Base-by-base conservation (phyloP, 2,888 invertebrate genomes). In the Lordiphosa fenestrarum region DNA sequence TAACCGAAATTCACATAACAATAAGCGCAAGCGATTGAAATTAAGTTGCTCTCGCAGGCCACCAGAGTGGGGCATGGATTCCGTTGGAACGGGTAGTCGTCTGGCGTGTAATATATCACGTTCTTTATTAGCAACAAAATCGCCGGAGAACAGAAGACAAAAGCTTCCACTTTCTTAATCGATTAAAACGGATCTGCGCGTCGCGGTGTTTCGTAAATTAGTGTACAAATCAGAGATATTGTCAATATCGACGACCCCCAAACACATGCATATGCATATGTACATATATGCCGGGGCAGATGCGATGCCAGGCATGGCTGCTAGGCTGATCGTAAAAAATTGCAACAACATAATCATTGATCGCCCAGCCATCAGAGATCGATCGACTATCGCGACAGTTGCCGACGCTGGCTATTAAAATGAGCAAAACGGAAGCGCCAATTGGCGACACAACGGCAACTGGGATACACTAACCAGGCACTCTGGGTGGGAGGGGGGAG, bases 191-290 rank as follows among this genome's bases (percentile, higher is more conserved):
- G 51, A 52, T 48, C 47, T 44, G 38, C 42, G 38, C 42, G 50
- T 42, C 52, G 36, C 77, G 61, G 76, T 74, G 73, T 87, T 87
- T 84, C 85, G 56, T 84, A 84, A 84, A 84, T 84, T 84, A 84
- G 82, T 59, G 61, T 42, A 41, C 55, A 65, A 38, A 42, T 39
- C 71, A 59, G 56, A 40, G 57, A 61, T 53, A 53, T 46, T 55
- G 64, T 56, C 42, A 48, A 62, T n/a, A 55, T 54, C 40, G 44
- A 44, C 40, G 44, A 44, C 35, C 35, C 36, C n/a, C 41, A 47
- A 46, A 60, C 55, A 56, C 52, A 53, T 49, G 4, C 21, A 2
- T 21, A 10, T 23, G n/a, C 25, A 50, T 40, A 47, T 55, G 21
- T 60, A 55, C 37, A 12, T 35, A 6, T 4, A 4, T 7, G 38